A percentile compares a stretch with the other conserved stretches of the same genome.
Evolutionary conservation across 2,797 vertebrate genomes (phyloP).

Genomic region (Cheirogaleus major): DNA sequence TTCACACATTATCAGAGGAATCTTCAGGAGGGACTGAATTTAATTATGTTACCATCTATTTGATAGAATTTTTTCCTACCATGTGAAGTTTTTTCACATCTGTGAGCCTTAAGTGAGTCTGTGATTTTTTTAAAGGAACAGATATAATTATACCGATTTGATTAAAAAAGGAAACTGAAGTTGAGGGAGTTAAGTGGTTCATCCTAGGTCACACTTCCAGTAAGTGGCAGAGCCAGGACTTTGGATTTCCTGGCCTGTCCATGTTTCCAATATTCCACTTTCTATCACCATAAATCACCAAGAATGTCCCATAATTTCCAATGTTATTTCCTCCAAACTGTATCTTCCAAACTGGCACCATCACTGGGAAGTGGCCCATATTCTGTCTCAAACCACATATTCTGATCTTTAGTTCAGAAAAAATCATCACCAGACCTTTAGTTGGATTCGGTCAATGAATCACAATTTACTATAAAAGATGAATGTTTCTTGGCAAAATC

Average conservation of each 20-base stretch:
- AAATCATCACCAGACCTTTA: neutral
- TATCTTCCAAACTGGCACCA: neutral
- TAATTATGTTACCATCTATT: conserved; percentile 3
- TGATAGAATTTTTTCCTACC: neutral
- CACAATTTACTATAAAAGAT: conserved; percentile 34
- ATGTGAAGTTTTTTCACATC: neutral
- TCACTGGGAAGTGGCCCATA: neutral
- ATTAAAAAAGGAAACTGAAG: neutral
- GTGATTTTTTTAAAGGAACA: neutral
- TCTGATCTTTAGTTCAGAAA: conserved; percentile 25
- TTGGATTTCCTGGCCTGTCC: neutral
- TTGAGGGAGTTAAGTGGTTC: neutral
- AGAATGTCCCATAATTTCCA: neutral
- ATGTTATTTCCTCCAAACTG: neutral
- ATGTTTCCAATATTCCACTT: neutral
- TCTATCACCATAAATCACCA: neutral
- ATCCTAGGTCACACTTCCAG: neutral
- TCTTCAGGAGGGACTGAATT: neutral
- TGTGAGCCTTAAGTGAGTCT: neutral
- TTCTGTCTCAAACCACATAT: neutral
- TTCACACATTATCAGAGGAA: neutral
- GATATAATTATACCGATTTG: neutral
- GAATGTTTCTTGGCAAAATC: conserved; percentile 52
- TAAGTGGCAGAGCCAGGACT: neutral
- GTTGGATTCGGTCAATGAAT: neutral